These are phyloP conservation scores for Aselliscus stoliczkanus DNA, from an alignment of 2,797 vertebrate species.

Conservation along the genomic window DNA sequence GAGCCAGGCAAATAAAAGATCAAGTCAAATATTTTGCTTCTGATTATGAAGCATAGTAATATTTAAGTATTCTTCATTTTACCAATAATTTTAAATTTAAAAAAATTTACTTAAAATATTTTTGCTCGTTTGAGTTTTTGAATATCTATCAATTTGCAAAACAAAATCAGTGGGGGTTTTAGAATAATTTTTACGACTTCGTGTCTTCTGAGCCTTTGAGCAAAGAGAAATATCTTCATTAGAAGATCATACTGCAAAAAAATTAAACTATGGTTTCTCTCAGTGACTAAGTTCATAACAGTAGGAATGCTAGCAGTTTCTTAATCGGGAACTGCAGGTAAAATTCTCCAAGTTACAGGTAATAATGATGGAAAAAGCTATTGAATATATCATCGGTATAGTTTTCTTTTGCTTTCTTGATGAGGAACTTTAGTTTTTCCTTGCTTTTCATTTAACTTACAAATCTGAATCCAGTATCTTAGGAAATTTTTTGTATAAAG, in stretches of 20 bases:
- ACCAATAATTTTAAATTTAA: not conserved
- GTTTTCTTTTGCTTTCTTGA: not conserved
- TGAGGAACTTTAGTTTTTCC: not conserved
- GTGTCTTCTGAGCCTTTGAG: not conserved
- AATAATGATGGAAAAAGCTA: not conserved
- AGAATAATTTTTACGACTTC: not conserved
- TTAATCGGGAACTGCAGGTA: not conserved
- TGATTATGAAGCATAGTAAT: slow-evolving; percentile 27
- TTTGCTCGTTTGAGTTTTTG: not conserved
- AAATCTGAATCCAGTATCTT: not conserved
- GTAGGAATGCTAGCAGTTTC: not conserved
- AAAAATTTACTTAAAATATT: not conserved
- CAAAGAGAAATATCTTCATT: not conserved
- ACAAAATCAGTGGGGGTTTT: not conserved
- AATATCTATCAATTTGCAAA: not conserved
- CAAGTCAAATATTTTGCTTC: slow-evolving; percentile 16
- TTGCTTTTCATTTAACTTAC: slow-evolving; percentile 19
- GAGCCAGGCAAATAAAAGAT: slow-evolving; percentile 65
- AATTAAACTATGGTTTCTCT: not conserved
- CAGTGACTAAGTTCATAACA: not conserved
- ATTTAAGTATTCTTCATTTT: slow-evolving; percentile 20
- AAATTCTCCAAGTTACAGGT: not conserved
- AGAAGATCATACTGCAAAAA: not conserved
- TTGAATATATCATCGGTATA: not conserved
- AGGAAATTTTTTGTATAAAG: not conserved